A percentile compares a stretch with the other conserved stretches of the same genome.
These are phyloP conservation scores for Perdita meconis DNA, from an alignment of 2,888 invertebrate species.

Conservation along the genomic window DNA sequence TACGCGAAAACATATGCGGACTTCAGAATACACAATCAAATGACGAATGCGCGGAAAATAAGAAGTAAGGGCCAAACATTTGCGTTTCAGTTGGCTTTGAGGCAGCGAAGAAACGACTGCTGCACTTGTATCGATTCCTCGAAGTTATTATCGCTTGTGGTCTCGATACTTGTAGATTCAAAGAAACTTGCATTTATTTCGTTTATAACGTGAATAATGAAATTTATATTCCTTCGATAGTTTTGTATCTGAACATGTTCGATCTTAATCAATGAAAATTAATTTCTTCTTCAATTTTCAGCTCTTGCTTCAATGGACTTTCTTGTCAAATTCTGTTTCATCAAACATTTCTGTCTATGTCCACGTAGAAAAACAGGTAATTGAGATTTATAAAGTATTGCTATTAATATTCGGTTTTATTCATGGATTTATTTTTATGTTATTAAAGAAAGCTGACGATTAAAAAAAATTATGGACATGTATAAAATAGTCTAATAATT, in stretches of 20 bases:
- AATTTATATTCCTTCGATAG: too few relatives aligned
- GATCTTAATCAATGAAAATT: too few relatives aligned
- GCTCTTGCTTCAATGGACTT: not conserved
- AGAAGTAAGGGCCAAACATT: conserved; percentile 13
- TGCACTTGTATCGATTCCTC: conserved; percentile 6
- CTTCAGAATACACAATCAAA: not conserved
- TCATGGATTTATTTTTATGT: too few relatives aligned
- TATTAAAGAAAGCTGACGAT: too few relatives aligned
- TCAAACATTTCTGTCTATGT: too few relatives aligned
- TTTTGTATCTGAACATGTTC: too few relatives aligned
- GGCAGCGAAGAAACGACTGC: not conserved
- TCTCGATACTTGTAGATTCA: conserved; percentile 8
- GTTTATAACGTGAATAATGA: not conserved
- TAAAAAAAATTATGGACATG: too few relatives aligned
- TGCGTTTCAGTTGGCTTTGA: not conserved
- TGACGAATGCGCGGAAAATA: conserved; percentile 28
- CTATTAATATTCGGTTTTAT: too few relatives aligned
- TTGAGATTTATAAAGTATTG: not conserved
- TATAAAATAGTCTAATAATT: too few relatives aligned
- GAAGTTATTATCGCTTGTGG: conserved; percentile 18
- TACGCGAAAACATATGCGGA: not conserved
- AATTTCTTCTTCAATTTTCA: too few relatives aligned
- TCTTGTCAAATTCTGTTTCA: too few relatives aligned
- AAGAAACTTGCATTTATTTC: conserved; percentile 14
- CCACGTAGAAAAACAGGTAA: not conserved